Conservation (phyloP, 2,113 vertebrate genomes). For the Ophiodon elongatus region DNA sequence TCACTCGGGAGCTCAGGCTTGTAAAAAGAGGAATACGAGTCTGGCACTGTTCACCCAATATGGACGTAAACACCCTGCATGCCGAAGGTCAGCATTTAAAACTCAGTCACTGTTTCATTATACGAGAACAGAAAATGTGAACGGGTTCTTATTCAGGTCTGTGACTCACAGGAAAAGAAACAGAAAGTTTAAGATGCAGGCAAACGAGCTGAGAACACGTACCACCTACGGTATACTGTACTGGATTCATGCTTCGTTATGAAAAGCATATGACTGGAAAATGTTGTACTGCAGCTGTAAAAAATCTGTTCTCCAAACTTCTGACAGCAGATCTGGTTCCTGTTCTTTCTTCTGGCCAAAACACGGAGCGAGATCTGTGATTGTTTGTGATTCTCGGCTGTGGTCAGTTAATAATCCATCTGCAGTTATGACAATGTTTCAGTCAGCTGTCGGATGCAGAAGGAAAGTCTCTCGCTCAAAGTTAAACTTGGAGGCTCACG, state of each 20-base stretch:
- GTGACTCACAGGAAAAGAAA: not conserved
- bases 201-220: not conserved
- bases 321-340: not conserved
- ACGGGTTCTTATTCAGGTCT: not conserved
- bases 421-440: not conserved
- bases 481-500: no score
- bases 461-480: not conserved
- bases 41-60: not conserved
- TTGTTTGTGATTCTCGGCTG: not conserved
- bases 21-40: not conserved
- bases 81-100: not conserved
- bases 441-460: not conserved
- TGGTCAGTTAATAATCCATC: not conserved
- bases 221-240: not conserved
- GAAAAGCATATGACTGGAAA: constrained; percentile 13
- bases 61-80: not conserved
- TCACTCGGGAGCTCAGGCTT: not conserved
- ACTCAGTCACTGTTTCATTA: not conserved
- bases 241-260: constrained; percentile 10
- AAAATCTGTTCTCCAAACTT: not conserved
- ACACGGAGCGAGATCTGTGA: not conserved
- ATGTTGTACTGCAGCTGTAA: not conserved
- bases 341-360: not conserved
- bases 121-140: not conserved
- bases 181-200: not conserved